phyloP scores from a whole-genome alignment of 2,797 vertebrate genomes.

The Oophaga sylvatica region DNA sequence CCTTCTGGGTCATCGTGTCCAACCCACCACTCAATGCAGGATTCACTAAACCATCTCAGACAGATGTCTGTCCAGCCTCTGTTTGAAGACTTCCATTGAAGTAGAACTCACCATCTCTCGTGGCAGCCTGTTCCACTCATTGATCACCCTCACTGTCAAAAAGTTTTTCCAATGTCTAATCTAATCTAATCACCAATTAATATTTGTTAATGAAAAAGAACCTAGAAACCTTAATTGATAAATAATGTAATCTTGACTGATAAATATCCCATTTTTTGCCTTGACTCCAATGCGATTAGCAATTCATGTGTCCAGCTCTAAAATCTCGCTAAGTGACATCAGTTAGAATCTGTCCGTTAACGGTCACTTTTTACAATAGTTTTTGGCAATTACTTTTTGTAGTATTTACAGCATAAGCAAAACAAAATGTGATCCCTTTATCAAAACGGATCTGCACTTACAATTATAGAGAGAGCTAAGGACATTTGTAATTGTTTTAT shows the following conservation, averaged over 20 bases:
- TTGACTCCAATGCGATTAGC: background rate
- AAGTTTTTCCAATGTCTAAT: no score
- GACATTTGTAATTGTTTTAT: conserved; percentile 21
- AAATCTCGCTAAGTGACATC: background rate
- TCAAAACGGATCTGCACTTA: background rate
- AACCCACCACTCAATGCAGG: no score
- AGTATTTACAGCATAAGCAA: background rate
- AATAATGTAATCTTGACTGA: background rate
- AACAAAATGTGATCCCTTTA: background rate
- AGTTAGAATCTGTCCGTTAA: background rate
- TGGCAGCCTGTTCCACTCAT: no score
- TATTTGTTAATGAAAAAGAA: conserved; percentile 15
- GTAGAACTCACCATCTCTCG: no score
- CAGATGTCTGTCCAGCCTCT: no score
- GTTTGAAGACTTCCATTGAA: no score
- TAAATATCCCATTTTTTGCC: background rate
- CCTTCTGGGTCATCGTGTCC: no score
- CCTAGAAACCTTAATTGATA: background rate
- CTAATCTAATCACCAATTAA: conserved; percentile 4
- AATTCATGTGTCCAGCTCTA: background rate
- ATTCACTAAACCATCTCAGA: no score
- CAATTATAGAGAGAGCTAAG: background rate
- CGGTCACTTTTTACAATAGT: background rate
- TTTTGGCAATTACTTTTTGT: background rate
- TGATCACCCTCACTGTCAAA: no score